These are phyloP conservation scores for Dicyrtomina minuta DNA, from an alignment of 2,888 invertebrate species.

Conservation along the genomic window DNA sequence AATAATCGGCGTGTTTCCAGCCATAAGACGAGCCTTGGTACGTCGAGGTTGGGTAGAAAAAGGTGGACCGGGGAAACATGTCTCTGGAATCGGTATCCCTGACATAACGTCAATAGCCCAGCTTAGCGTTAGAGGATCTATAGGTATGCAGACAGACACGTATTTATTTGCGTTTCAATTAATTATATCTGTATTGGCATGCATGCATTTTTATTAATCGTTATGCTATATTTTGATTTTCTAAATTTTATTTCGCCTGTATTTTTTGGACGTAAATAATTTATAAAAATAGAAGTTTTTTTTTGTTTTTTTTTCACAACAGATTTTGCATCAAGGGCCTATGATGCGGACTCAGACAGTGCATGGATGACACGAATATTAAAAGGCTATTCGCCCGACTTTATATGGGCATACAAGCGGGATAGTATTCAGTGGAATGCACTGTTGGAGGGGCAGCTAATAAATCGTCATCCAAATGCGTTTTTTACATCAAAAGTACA, in stretches of 20 bases:
- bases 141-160: too few species aligned
- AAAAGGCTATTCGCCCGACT: conserved; percentile 76
- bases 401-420: conserved; percentile 85
- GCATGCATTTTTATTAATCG: too few species aligned
- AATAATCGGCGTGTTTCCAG: conserved; percentile 68
- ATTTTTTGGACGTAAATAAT: too few species aligned
- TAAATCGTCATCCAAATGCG: conserved; percentile 80
- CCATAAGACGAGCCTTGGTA: conserved; percentile 67
- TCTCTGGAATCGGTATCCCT: neutral
- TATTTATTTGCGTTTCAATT: too few species aligned
- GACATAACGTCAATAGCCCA: too few species aligned
- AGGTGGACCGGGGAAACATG: neutral
- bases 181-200: too few species aligned
- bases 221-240: neutral
- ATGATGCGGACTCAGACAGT: conserved; percentile 44
- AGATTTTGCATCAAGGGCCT: neutral
- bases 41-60: conserved; percentile 70
- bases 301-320: too few species aligned
- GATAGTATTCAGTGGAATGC: conserved; percentile 23
- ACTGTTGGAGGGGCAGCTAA: conserved; percentile 61
- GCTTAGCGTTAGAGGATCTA: too few species aligned
- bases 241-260: too few species aligned
- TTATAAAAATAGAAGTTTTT: too few species aligned
- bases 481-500: conserved; percentile 86
- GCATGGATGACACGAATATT: conserved; percentile 67